Evolutionary conservation across 2,888 invertebrate species (phyloP).

Genomic region (Calliopum simillimum): DNA sequence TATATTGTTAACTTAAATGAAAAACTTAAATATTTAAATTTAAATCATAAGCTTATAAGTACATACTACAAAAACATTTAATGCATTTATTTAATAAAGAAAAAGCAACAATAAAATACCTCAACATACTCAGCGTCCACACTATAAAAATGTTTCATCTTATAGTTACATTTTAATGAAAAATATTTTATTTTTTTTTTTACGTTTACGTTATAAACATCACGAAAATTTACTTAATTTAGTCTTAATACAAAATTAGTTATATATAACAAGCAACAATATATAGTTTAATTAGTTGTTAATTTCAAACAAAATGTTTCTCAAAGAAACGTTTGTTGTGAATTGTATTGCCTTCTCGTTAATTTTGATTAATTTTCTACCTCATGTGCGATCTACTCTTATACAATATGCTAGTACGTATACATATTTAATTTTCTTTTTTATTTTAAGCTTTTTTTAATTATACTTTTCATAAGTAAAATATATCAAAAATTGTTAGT

Average conservation of each 20-base stretch:
- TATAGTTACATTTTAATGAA: too few relatives aligned
- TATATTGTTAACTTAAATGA: slow-evolving; percentile 12
- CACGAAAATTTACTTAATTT: too few relatives aligned
- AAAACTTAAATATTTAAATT: slow-evolving; percentile 3
- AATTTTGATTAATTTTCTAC: slow-evolving; percentile 40
- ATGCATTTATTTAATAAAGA: slow-evolving; percentile 26
- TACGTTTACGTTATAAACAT: too few relatives aligned
- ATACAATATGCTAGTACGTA: not conserved
- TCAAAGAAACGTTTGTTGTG: not conserved
- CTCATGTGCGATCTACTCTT: slow-evolving; percentile 29
- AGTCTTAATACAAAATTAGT: too few relatives aligned
- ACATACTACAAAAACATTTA: not conserved
- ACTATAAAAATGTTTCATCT: not conserved
- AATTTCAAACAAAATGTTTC: not conserved
- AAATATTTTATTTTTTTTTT: too few relatives aligned
- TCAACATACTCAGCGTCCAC: slow-evolving; percentile 51
- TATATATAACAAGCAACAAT: too few relatives aligned
- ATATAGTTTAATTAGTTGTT: not conserved
- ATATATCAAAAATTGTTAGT: not conserved
- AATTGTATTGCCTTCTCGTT: slow-evolving; percentile 37
- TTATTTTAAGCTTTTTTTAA: not conserved
- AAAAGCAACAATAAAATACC: slow-evolving; percentile 50
- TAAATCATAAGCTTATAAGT: slow-evolving; percentile 18
- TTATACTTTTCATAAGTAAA: too few relatives aligned
- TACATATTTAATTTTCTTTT: not conserved